Evolutionary conservation across 1,140 invertebrate genomes (phyloP).

Genomic region (Anthonomus grandis): DNA sequence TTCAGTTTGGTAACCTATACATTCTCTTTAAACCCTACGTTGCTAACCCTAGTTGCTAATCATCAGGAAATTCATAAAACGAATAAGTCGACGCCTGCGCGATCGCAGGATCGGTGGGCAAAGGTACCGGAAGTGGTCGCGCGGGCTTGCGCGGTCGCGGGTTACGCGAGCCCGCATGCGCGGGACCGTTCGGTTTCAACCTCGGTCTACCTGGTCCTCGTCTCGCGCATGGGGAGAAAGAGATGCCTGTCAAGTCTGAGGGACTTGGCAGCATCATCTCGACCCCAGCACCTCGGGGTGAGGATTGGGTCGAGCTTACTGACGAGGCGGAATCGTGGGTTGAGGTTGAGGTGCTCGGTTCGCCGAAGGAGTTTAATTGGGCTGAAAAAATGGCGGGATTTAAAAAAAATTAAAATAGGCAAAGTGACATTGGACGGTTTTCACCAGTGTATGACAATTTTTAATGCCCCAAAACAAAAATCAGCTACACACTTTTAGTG

Average conservation of each 20-base stretch:
- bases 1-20: too few relatives aligned
- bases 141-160: constrained; percentile 55
- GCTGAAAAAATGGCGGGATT: constrained; percentile 21
- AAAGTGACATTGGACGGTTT: too few relatives aligned
- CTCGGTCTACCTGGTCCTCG: constrained; percentile 75
- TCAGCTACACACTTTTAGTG: background rate
- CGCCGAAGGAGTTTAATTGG: constrained; percentile 14
- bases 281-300: constrained; percentile 23
- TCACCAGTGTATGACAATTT: too few relatives aligned
- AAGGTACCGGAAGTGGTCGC: constrained; percentile 58
- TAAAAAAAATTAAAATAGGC: too few relatives aligned
- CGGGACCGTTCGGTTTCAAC: constrained; percentile 61
- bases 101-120: constrained; percentile 45
- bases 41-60: constrained; percentile 26
- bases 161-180: constrained; percentile 57
- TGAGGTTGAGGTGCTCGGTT: constrained; percentile 16
- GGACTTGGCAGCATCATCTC: too few relatives aligned
- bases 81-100: constrained; percentile 26
- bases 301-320: constrained; percentile 30
- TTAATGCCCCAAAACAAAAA: constrained; percentile 1
- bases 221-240: constrained; percentile 39
- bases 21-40: too few relatives aligned
- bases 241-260: constrained; percentile 1
- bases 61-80: constrained; percentile 42
- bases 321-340: constrained; percentile 28